phyloP scores from a whole-genome alignment of 2,888 invertebrate species.

The Mamestra brassicae region DNA sequence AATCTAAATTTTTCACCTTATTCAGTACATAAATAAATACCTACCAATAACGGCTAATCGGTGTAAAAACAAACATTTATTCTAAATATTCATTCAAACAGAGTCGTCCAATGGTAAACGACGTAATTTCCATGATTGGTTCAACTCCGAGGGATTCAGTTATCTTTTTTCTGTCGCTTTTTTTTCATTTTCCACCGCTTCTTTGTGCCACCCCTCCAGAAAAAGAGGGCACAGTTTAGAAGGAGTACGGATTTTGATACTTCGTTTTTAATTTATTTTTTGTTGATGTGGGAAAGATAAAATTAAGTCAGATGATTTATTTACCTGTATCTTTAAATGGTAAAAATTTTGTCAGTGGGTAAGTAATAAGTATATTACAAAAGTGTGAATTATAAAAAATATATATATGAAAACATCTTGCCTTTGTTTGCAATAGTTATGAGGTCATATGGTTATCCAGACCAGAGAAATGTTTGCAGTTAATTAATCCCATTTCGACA shows the following conservation, averaged over 20 bases:
- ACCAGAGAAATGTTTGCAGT: no score
- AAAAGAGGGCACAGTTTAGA: constrained; percentile 81
- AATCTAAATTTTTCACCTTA: not conserved
- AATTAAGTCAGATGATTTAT: no score
- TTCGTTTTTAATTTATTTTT: constrained; percentile 52
- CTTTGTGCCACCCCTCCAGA: constrained; percentile 87
- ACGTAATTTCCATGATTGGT: constrained; percentile 88
- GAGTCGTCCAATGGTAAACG: constrained; percentile 67
- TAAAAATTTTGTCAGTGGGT: no score
- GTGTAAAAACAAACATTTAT: constrained; percentile 38
- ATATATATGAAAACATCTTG: no score
- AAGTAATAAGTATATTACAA: no score
- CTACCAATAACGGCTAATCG: constrained; percentile 14
- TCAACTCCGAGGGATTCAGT: constrained; percentile 78
- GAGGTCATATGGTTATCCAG: no score
- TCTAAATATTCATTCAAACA: constrained; percentile 55
- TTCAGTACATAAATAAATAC: not conserved
- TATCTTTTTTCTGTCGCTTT: constrained; percentile 84
- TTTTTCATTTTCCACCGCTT: constrained; percentile 84
- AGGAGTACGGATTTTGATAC: constrained; percentile 74
- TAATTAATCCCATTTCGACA: no score
- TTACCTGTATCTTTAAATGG: no score
- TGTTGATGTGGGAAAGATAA: no score
- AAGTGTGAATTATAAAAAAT: no score
- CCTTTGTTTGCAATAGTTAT: no score